These are phyloP conservation scores for Phylloscopus collybita DNA, from an alignment of 2,797 vertebrate species.

Conservation along the genomic window DNA sequence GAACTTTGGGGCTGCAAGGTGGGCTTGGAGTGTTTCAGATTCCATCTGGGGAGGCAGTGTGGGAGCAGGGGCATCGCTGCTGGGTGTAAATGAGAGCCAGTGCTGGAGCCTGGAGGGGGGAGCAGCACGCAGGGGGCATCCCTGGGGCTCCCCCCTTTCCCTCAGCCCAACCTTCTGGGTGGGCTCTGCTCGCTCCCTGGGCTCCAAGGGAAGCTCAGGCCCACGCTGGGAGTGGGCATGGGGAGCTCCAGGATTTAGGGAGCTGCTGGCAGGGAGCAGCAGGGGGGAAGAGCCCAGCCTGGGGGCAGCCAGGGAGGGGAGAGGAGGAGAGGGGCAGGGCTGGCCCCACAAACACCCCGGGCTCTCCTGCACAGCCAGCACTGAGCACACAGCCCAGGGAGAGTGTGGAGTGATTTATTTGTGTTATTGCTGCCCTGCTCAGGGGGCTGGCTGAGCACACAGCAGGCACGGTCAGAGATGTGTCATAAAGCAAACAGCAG, in stretches of 20 bases:
- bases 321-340: neutral
- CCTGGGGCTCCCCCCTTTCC: neutral
- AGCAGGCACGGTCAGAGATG: too few species aligned
- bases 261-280: neutral
- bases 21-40: neutral
- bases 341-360: neutral
- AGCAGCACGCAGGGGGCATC: neutral
- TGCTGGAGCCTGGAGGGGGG: neutral
- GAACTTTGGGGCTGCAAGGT: constrained; percentile 36
- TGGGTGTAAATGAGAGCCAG: neutral
- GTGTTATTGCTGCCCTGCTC: constrained; percentile 36
- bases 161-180: constrained; percentile 37
- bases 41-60: neutral
- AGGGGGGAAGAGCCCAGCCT: neutral
- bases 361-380: neutral
- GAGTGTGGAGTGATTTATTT: constrained; percentile 69
- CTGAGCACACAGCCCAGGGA: neutral
- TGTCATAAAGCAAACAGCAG: too few species aligned
- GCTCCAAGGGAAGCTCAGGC: neutral
- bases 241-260: neutral
- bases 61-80: neutral
- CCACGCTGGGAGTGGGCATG: neutral
- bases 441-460: too few species aligned
- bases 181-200: constrained; percentile 15
- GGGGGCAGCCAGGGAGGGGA: neutral